Evolutionary conservation across 2,797 vertebrate genomes (phyloP), one percentile per base, ranked within the genome.

Genomic region (Anguilla anguilla): DNA sequence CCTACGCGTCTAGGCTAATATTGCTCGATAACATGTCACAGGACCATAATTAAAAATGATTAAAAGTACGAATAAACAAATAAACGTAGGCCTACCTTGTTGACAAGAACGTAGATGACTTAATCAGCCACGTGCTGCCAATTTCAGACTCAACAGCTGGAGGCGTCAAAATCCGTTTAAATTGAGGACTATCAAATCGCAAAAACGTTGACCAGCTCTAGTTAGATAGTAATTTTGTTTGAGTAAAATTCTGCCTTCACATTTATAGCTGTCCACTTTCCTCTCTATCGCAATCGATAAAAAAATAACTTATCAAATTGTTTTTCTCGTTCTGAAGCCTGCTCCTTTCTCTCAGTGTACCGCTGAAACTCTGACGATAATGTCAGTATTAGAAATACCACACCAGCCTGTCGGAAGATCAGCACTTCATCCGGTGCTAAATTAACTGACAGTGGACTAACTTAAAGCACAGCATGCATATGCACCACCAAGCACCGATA

Each of bases 321-420:
- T 82, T 82, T 49, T 51, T 19, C 6, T 79, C 39, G 35, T 46
- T 79, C 43, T 79, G 43, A 22, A 43, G 17, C 28, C 35, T 43
- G n/a, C 39, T 10, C 43, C 5, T 51, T 51, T 51, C 79, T 82
- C 19, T 25, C 9, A 6, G 79, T n/a, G 43, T 82, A 25, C 46
- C 46, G 1, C 43, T 49, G 46, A 46, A 51, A 13, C 43, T 51
- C 15, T 39, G 39, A 46, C 43, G 46, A 46, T 82, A n/a, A 46
- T n/a, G 46, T 49, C 43, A 49, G 79, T 82, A n/a, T 82, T 49
- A 82, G 43, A 82, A 82, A 82, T 82, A 51, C 22, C 79, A 82
- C 79, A 82, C 79, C 81, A 51, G 43, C 6, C 22, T 15, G 79
- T 11, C 6, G 43, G 43, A 82, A 25, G 79, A n/a, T 51, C 79